Evolutionary conservation across 2,113 vertebrate genomes (phyloP).

Genomic region (Anthoscopus minutus): DNA sequence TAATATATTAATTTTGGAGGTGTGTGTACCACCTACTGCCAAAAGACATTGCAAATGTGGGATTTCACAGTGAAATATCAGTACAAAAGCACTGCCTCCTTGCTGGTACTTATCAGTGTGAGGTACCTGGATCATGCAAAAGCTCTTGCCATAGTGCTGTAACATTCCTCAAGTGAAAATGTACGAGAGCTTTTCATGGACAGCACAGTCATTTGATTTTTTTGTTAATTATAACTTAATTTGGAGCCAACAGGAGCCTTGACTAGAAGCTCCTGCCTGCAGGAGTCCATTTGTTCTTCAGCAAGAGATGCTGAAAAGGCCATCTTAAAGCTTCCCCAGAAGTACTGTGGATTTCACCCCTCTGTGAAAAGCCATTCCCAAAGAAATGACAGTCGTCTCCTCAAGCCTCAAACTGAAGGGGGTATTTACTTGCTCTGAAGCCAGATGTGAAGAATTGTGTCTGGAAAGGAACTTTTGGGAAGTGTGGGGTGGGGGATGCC

Average conservation of each 20-base stretch:
- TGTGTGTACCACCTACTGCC: background rate
- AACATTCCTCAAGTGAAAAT: background rate
- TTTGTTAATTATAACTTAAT: slow-evolving; percentile 10
- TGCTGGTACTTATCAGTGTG: background rate
- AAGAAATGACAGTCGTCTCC: background rate
- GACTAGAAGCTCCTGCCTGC: background rate
- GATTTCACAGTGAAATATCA: background rate
- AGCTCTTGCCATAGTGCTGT: background rate
- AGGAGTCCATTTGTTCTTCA: background rate
- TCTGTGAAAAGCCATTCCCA: background rate
- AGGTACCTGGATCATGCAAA: background rate
- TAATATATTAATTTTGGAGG: background rate
- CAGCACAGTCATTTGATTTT: background rate
- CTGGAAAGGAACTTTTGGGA: background rate
- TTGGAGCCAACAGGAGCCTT: background rate
- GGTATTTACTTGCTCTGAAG: background rate
- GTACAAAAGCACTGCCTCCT: background rate
- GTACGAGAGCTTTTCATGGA: background rate
- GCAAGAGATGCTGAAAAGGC: background rate
- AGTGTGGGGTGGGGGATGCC: background rate
- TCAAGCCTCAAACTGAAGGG: background rate
- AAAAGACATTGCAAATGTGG: background rate
- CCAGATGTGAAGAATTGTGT: background rate
- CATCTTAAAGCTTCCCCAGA: background rate
- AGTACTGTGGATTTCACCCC: background rate